Conservation (phyloP, 2,888 invertebrate genomes). For the Resseliella maxima region DNA sequence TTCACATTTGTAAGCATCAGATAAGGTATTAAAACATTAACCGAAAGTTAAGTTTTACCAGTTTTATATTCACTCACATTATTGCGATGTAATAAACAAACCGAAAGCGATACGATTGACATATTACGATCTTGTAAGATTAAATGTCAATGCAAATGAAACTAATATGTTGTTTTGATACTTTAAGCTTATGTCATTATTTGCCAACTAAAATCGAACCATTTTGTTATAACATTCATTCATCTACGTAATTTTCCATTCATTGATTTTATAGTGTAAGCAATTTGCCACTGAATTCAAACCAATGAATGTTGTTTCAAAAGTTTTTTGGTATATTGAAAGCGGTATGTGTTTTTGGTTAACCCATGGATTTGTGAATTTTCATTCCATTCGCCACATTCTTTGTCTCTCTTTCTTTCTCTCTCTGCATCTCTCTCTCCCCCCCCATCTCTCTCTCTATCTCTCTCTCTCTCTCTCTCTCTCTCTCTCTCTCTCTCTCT, state of each 20-base stretch:
- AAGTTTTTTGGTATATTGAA: no score
- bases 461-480: no score
- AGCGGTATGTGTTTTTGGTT: no score
- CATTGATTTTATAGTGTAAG: not conserved
- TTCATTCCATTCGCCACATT: no score
- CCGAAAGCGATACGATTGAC: not conserved
- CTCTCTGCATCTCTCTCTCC: no score
- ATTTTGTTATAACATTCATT: not conserved
- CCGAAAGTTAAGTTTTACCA: not conserved
- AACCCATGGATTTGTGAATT: no score
- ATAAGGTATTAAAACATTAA: no score
- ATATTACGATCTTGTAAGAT: not conserved
- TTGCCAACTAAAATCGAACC: not conserved
- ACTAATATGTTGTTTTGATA: not conserved
- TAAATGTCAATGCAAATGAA: not conserved
- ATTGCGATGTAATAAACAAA: not conserved
- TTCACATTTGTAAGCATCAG: not conserved
- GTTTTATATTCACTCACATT: not conserved
- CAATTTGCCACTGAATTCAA: no score
- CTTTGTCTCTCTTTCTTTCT: no score
- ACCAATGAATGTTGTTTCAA: no score
- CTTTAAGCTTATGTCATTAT: conserved; percentile 3
- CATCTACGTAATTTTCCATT: not conserved
- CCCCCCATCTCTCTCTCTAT: no score
- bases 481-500: no score